Evolutionary conservation across 1,140 invertebrate genomes (phyloP).

Genomic region (Hypsibius dujardini): DNA sequence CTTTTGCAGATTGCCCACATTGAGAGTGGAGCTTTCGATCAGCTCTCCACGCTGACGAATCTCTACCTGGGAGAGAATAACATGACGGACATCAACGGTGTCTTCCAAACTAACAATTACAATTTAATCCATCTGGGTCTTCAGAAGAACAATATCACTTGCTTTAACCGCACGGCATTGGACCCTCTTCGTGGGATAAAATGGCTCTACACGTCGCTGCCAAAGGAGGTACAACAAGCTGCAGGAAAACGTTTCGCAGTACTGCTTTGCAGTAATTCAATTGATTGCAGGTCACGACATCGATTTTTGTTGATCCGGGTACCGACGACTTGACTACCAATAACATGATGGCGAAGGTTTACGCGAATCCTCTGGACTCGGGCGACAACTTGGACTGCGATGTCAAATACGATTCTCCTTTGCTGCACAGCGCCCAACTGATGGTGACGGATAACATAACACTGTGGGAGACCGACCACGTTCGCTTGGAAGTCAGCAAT

Average conservation of each 20-base stretch:
- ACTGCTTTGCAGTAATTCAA: too few relatives aligned
- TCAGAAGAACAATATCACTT: not conserved
- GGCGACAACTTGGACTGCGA: slow-evolving; percentile 8
- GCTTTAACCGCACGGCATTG: not conserved
- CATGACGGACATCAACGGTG: not conserved
- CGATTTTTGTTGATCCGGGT: not conserved
- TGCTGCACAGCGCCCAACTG: not conserved
- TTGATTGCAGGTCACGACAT: not conserved
- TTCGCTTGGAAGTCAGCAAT: not conserved
- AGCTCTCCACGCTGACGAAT: not conserved
- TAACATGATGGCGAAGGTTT: not conserved
- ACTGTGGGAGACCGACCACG: not conserved
- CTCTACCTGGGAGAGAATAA: not conserved
- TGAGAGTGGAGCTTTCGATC: not conserved
- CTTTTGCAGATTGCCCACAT: not conserved
- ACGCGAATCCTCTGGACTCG: not conserved
- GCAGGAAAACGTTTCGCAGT: too few relatives aligned
- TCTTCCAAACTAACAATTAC: not conserved
- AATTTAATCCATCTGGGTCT: not conserved
- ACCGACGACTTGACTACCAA: not conserved
- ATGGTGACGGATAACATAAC: not conserved
- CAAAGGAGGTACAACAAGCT: not conserved
- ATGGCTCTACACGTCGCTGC: not conserved
- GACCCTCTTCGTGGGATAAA: not conserved
- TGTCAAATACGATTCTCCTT: not conserved